These are phyloP conservation scores for Lamellibrachia satsuma DNA, from an alignment of 2,888 invertebrate genomes.

Conservation along the genomic window DNA sequence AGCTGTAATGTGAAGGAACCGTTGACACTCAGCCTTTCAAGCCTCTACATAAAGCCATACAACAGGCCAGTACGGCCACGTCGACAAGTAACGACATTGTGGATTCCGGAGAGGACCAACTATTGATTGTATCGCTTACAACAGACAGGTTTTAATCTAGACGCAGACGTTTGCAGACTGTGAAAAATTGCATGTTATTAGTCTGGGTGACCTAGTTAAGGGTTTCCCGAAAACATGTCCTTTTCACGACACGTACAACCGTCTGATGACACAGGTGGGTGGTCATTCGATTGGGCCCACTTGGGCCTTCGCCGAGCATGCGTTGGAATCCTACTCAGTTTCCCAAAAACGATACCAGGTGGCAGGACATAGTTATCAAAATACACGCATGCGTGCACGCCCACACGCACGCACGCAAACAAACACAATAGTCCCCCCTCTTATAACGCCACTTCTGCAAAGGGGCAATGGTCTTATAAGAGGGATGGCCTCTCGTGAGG, in stretches of 20 bases:
- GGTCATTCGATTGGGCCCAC: not conserved
- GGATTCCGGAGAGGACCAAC: not conserved
- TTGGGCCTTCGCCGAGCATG: not conserved
- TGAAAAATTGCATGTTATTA: not conserved
- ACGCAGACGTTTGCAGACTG: not conserved
- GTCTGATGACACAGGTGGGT: not conserved
- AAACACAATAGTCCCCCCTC: too few relatives aligned
- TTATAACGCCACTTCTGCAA: too few relatives aligned
- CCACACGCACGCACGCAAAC: too few relatives aligned
- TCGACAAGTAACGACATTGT: not conserved
- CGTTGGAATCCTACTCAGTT: not conserved
- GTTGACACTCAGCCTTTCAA: not conserved
- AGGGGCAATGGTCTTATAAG: too few relatives aligned
- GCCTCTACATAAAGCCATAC: not conserved
- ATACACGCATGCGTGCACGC: too few relatives aligned
- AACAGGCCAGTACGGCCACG: not conserved
- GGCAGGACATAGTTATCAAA: too few relatives aligned
- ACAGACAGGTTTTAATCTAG: not conserved
- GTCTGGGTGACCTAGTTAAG: not conserved
- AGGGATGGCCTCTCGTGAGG: too few relatives aligned
- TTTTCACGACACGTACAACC: not conserved
- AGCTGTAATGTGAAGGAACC: not conserved
- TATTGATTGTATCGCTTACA: conserved; percentile 5
- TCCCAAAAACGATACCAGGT: too few relatives aligned
- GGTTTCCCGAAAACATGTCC: not conserved